Conservation (phyloP, 2,113 vertebrate genomes). For the Colossoma macropomum region DNA sequence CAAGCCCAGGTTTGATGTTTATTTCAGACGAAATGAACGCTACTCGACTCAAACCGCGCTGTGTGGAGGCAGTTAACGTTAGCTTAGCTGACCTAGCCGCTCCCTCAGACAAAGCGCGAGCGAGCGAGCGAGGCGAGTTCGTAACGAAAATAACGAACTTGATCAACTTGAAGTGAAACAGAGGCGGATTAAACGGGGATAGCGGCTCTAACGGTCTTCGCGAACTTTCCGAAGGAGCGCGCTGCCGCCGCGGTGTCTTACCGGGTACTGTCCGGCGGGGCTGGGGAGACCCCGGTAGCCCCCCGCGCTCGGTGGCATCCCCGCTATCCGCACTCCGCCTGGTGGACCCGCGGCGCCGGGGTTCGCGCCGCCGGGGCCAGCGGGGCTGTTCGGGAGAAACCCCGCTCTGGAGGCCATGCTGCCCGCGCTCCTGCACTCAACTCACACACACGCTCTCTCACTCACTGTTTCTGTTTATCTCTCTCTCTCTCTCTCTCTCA, state of each 20-base stretch:
- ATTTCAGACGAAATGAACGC: not conserved
- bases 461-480: no score
- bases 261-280: conserved; percentile 72
- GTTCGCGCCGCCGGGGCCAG: conserved; percentile 66
- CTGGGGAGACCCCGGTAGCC: conserved; percentile 71
- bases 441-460: no score
- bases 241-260: conserved; percentile 33
- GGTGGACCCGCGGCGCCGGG: conserved; percentile 68
- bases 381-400: conserved; percentile 66
- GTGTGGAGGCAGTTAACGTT: not conserved
- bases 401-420: conserved; percentile 43
- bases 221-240: not conserved
- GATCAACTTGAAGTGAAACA: no score
- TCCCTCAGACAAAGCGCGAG: not conserved
- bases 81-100: not conserved
- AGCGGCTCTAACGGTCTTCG: not conserved
- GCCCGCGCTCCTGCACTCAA: not conserved
- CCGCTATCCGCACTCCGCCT: conserved; percentile 72
- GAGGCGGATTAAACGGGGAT: not conserved
- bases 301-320: conserved; percentile 67
- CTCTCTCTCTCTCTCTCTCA: no score
- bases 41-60: no score
- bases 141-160: not conserved
- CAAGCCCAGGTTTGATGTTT: not conserved
- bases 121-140: no score